Evolutionary conservation across 2,113 vertebrate genomes (phyloP).

Genomic region (Pundamilia nyererei): DNA sequence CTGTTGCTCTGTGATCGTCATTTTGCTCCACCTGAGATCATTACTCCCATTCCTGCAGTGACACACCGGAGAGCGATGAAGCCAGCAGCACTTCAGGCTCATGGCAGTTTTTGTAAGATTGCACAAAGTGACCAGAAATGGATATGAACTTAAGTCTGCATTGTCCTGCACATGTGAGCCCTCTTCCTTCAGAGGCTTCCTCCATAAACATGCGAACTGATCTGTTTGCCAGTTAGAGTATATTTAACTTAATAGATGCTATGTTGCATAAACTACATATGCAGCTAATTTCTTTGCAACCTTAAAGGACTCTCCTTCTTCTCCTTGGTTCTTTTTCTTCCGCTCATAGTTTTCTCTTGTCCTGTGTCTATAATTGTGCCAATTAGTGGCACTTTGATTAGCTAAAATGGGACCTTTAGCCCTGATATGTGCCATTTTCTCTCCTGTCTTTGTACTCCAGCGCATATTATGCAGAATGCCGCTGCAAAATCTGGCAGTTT

Average conservation of each 20-base stretch:
- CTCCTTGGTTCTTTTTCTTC: background rate
- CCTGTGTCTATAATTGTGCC: constrained; percentile 18
- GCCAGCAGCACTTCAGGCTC: background rate
- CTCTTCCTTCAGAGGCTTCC: background rate
- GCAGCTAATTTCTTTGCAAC: background rate
- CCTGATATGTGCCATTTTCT: background rate
- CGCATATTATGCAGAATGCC: background rate
- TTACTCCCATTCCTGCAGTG: constrained; percentile 11
- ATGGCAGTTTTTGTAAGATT: background rate
- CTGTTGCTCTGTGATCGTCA: constrained; percentile 4
- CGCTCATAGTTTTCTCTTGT: background rate
- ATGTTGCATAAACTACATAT: background rate
- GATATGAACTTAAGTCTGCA: background rate
- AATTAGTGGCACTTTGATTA: constrained; percentile 48
- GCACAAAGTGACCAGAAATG: background rate
- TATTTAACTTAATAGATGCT: background rate
- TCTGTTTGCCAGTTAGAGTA: background rate
- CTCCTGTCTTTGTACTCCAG: background rate
- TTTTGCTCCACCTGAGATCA: constrained; percentile 17
- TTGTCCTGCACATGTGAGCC: background rate
- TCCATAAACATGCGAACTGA: background rate
- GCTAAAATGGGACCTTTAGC: constrained; percentile 3
- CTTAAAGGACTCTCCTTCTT: background rate
- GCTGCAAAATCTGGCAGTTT: background rate
- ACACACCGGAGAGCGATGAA: background rate